These are phyloP conservation scores for Nasonovia ribisnigri DNA, from an alignment of 2,888 invertebrate genomes.

Conservation along the genomic window DNA sequence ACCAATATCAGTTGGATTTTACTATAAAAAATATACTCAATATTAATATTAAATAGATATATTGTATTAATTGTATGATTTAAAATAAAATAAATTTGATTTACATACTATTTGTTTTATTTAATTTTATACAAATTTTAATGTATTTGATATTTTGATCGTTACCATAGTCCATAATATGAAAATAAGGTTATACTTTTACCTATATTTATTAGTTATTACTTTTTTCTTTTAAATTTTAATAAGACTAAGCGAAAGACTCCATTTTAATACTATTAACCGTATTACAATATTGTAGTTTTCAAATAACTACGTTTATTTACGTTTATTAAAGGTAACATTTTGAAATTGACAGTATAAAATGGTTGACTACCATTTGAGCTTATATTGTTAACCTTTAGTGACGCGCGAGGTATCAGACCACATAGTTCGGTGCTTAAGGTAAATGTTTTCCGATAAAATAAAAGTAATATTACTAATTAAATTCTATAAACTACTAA, in stretches of 20 bases:
- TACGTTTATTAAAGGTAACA: not conserved
- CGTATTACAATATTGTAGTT: not conserved
- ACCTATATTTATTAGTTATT: not conserved
- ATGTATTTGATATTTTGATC: not conserved
- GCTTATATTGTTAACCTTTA: not conserved
- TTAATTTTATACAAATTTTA: not conserved
- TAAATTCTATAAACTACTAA: not conserved
- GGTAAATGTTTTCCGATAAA: not conserved
- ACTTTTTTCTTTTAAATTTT: not conserved
- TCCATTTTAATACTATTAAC: not conserved
- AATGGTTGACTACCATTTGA: no score
- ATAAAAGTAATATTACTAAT: not conserved
- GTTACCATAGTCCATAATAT: not conserved
- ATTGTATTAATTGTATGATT: constrained; percentile 36
- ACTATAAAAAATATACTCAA: constrained; percentile 12
- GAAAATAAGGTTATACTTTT: not conserved
- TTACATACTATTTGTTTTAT: not conserved
- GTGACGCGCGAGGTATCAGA: not conserved
- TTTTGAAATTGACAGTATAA: no score
- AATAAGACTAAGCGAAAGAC: no score
- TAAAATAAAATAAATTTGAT: constrained; percentile 28
- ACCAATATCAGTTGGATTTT: not conserved
- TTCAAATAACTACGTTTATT: not conserved
- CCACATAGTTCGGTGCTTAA: not conserved
- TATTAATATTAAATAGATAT: constrained; percentile 22